A percentile compares a stretch with the other conserved stretches of the same genome.
Conservation (phyloP, 2,797 vertebrate species). For the Martes flavigula region DNA sequence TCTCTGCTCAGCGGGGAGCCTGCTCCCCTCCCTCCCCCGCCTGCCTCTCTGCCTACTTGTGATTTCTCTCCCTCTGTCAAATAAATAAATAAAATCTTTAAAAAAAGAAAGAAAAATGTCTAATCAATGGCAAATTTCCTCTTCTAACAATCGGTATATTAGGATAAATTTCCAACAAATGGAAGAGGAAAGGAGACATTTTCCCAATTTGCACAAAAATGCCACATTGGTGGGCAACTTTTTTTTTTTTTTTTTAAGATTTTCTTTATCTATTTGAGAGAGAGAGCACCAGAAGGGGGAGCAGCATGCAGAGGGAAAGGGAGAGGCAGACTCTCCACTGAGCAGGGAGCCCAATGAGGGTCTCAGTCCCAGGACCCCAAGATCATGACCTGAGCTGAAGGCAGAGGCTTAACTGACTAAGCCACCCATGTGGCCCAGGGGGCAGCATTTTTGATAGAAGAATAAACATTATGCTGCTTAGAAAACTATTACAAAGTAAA, state of each 20-base stretch:
- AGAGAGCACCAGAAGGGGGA: no score
- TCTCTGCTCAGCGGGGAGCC: no score
- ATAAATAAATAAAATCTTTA: background rate
- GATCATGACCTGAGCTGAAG: no score
- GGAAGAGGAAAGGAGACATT: background rate
- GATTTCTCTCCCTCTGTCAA: background rate
- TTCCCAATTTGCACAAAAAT: slow-evolving; percentile 19
- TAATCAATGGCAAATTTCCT: background rate
- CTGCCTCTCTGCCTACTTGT: no score
- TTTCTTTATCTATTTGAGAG: no score
- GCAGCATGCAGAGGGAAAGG: no score
- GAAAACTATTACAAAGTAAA: slow-evolving; percentile 15
- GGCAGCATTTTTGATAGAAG: background rate
- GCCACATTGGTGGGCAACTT: background rate
- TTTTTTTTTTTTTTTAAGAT: background rate
- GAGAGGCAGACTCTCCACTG: no score
- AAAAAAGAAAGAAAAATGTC: background rate
- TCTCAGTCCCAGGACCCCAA: no score
- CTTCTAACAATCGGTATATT: background rate
- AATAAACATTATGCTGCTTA: background rate
- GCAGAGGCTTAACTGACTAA: background rate
- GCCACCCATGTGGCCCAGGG: background rate
- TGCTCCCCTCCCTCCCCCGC: no score
- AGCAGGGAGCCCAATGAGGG: no score
- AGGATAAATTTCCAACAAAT: background rate